Percentiles rank a stretch among this genome's conserved stretches.
Evolutionary conservation across 2,797 vertebrate species (phyloP).

Genomic region (Rallus crepitans): DNA sequence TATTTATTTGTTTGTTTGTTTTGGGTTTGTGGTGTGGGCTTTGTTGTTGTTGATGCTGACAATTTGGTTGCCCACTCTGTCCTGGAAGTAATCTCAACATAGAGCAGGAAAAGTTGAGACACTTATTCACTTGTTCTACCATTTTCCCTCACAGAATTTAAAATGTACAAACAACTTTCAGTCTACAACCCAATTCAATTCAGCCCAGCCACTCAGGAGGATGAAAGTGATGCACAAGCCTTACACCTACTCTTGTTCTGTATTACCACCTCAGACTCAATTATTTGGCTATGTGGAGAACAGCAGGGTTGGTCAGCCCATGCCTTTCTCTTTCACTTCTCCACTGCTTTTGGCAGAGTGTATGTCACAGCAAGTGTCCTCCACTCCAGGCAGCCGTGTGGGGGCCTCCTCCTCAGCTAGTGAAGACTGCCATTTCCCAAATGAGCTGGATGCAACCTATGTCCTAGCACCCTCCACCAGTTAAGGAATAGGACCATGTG

Average conservation of each 20-base stretch:
- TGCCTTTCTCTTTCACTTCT: accelerated
- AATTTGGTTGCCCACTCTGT: background rate
- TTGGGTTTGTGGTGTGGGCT: too few relatives aligned
- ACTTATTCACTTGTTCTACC: background rate
- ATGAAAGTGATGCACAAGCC: background rate
- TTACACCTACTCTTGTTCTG: background rate
- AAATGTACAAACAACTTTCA: background rate
- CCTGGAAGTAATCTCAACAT: background rate
- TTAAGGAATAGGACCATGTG: background rate
- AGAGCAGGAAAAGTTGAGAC: background rate
- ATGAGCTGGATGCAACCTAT: background rate
- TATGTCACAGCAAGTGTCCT: background rate
- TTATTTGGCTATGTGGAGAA: background rate
- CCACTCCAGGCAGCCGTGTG: background rate
- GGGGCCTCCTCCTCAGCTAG: accelerated
- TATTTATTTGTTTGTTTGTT: too few relatives aligned
- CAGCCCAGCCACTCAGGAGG: background rate
- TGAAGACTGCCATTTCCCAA: background rate
- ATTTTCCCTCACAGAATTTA: background rate
- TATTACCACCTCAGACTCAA: background rate
- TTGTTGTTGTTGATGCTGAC: background rate
- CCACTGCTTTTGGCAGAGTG: background rate
- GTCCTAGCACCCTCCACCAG: background rate
- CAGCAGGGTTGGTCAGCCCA: background rate
- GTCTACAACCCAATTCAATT: background rate